phyloP scores from a whole-genome alignment of 1,140 invertebrate genomes.

The Zophobas morio region DNA sequence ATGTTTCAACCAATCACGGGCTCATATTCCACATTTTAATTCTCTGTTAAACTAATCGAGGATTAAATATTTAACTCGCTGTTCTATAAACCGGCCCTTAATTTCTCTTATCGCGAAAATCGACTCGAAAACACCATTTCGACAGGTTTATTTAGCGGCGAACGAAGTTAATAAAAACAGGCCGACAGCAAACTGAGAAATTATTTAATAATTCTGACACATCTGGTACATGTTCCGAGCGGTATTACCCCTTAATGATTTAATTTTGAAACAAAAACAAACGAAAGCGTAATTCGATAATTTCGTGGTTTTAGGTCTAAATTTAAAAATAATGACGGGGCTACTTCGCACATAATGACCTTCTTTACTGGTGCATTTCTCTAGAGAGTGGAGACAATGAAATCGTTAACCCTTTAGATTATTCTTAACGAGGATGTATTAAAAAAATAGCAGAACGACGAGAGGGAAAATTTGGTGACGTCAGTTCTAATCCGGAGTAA shows the following conservation, averaged over 20 bases:
- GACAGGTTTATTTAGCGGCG: slow-evolving; percentile 16
- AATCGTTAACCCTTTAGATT: not conserved
- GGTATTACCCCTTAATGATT: slow-evolving; percentile 3
- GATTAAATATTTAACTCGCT: too few species aligned
- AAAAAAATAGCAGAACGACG: too few species aligned
- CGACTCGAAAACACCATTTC: slow-evolving; percentile 2
- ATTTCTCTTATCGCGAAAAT: slow-evolving; percentile 13
- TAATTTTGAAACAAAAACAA: slow-evolving; percentile 32
- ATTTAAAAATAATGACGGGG: slow-evolving; percentile 34
- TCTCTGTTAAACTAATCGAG: too few species aligned
- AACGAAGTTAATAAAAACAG: not conserved
- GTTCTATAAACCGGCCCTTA: not conserved
- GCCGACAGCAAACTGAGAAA: slow-evolving; percentile 13
- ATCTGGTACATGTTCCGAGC: slow-evolving; percentile 1
- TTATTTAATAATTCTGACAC: slow-evolving; percentile 24
- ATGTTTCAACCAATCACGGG: too few species aligned
- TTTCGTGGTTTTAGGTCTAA: slow-evolving; percentile 16
- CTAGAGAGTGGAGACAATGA: not conserved
- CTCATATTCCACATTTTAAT: too few species aligned
- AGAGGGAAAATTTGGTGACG: not conserved
- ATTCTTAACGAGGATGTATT: too few species aligned
- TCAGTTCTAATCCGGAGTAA: slow-evolving; percentile 7
- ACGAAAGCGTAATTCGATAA: slow-evolving; percentile 29
- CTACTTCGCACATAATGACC: not conserved
- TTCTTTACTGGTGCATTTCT: not conserved